These are phyloP conservation scores for Spondyliosoma cantharus DNA, from an alignment of 2,797 vertebrate genomes.

Conservation along the genomic window DNA sequence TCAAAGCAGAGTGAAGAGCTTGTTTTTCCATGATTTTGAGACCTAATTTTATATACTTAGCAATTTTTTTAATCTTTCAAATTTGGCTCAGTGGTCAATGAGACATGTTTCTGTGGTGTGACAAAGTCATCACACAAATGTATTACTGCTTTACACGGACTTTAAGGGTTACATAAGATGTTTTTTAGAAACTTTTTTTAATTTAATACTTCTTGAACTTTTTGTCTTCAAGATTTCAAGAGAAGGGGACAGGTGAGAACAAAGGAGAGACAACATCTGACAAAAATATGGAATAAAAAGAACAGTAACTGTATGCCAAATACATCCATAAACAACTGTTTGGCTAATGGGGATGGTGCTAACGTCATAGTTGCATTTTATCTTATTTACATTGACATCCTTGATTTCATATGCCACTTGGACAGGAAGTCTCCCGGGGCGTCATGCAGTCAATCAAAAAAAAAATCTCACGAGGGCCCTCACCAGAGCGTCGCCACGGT, in stretches of 20 bases:
- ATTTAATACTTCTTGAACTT: not conserved
- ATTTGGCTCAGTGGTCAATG: too few species aligned
- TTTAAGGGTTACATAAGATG: not conserved
- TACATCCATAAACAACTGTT: slow-evolving; percentile 13
- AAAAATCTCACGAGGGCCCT: slow-evolving; percentile 35
- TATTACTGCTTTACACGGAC: too few species aligned
- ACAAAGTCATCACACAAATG: too few species aligned
- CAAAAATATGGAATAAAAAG: not conserved
- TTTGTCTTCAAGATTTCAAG: not conserved
- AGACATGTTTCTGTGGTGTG: too few species aligned
- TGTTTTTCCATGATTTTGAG: too few species aligned
- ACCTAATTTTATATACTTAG: too few species aligned
- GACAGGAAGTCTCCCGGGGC: slow-evolving; percentile 50
- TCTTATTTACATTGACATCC: slow-evolving; percentile 22
- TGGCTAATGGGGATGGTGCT: not conserved
- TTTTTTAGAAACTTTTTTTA: not conserved
- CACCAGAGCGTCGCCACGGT: slow-evolving; percentile 15
- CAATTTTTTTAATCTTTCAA: too few species aligned
- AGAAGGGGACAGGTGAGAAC: not conserved
- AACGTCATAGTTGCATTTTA: not conserved
- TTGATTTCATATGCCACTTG: slow-evolving; percentile 16
- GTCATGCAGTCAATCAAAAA: slow-evolving; percentile 26
- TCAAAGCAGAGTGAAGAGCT: too few species aligned
- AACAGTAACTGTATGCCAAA: not conserved
- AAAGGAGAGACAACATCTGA: not conserved